Evolutionary conservation across 30 jellyfish, hydroid and myxozoan genomes (phyloP), one percentile per base, ranked within the genome.

Genomic region (Rhopilema esculentum): DNA sequence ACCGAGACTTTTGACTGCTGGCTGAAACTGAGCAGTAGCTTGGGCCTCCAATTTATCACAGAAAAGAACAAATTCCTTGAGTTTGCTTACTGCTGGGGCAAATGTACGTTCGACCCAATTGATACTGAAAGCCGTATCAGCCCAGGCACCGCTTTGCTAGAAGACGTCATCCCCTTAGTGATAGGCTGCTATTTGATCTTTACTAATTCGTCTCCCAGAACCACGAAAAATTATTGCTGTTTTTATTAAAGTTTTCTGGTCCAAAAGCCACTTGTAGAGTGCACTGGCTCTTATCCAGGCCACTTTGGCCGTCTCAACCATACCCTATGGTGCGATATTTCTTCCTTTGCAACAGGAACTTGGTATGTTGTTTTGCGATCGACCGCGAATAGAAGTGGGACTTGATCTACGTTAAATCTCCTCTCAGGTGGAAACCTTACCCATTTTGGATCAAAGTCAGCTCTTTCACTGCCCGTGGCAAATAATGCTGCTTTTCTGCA

Each of bases 191-290:
- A 1, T 70, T 62, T 78, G 88, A 29, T n/a, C 89, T 26, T 65
- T 62, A 23, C 69, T 78, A 27, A 66, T 77, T 27, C 95, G 66
- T 49, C 30, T 88, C 30, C 96, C 96, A 16, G 21, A 61, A 8
- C 96, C 96, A 16, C 92, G 32, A 83, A 88, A 88, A 20, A 88
- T 88, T 33, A 86, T 16, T 16, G 95, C 95, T 8, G 22, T 8
- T 16, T 27, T 20, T 17, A 67, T 62, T 32, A 33, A 40, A 20
- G 74, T 92, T 28, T 23, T 23, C 91, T 31, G 90, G 91, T 67
- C 77, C 19, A 69, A 82, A 65, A 48, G 12, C 67, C 22, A 82
- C 23, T 33, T 82, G 89, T 12, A 82, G 72, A 29, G 89, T 79
- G 51, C 68, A 67, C 79, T 86, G 93, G 15, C 66, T 51, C 19